phyloP scores from a whole-genome alignment of 2,113 vertebrate species.

The Sinocyclocheilus anshuiensis region DNA sequence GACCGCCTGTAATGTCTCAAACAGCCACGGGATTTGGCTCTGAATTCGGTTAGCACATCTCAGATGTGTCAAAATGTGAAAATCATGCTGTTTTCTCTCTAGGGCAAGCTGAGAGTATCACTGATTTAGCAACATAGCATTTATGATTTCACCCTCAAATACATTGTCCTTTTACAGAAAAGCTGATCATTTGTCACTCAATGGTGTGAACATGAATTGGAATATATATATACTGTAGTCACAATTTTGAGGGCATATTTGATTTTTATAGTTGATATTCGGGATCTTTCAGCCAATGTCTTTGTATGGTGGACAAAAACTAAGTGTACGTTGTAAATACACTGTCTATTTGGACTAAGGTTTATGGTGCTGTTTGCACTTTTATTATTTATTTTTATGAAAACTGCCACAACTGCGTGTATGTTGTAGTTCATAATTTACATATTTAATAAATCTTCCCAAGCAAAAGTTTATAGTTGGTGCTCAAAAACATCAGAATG shows the following conservation, averaged over 20 bases:
- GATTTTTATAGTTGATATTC: too few relatives aligned
- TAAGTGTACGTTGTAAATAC: background rate
- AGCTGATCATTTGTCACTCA: slow-evolving; percentile 3
- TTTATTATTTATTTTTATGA: background rate
- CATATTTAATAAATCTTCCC: background rate
- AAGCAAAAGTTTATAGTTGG: background rate
- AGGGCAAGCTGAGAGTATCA: slow-evolving; percentile 57
- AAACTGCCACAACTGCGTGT: background rate
- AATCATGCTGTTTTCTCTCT: slow-evolving; percentile 51
- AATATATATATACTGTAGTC: background rate
- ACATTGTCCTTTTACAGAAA: slow-evolving; percentile 5
- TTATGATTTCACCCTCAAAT: slow-evolving; percentile 14
- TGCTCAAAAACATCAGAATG: background rate
- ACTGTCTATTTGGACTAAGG: background rate
- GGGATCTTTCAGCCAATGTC: too few relatives aligned
- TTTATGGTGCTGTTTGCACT: background rate
- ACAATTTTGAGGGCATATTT: too few relatives aligned
- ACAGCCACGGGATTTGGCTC: slow-evolving; percentile 39
- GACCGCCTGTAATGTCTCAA: slow-evolving; percentile 22
- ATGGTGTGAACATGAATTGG: background rate
- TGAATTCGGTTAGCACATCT: slow-evolving; percentile 60
- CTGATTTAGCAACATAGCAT: slow-evolving; percentile 34
- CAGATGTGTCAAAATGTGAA: slow-evolving; percentile 52
- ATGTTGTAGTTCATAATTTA: background rate
- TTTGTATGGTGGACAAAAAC: background rate